phyloP scores from a whole-genome alignment of 1,140 invertebrate species.

The Maconellicoccus hirsutus region DNA sequence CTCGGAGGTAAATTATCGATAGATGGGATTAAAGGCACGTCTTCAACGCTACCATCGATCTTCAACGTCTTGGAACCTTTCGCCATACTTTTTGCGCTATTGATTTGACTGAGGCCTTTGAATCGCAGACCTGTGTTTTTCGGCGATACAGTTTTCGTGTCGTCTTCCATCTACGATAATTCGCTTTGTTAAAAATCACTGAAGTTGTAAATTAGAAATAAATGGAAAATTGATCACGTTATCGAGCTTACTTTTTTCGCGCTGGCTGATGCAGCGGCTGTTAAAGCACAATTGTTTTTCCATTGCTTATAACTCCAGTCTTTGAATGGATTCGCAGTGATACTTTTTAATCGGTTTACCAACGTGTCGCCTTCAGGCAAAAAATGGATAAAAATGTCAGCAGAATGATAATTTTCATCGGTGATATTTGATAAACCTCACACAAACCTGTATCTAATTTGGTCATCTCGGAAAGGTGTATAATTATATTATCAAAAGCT shows the following conservation, averaged over 20 bases:
- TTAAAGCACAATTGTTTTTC: not conserved
- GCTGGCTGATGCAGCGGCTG: not conserved
- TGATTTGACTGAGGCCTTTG: not conserved
- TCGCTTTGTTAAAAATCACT: not conserved
- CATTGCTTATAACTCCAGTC: conserved; percentile 45
- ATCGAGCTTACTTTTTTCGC: not conserved
- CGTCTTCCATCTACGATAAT: not conserved
- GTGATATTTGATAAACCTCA: not conserved
- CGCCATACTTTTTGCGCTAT: not conserved
- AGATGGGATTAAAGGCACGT: not conserved
- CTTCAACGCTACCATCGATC: not conserved
- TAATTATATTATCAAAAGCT: conserved; percentile 68
- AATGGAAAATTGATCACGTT: too few species aligned
- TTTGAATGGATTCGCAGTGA: conserved; percentile 64
- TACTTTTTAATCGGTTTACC: conserved; percentile 46
- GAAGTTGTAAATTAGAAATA: not conserved
- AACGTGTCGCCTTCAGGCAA: conserved; percentile 35
- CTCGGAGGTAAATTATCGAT: not conserved
- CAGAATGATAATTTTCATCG: too few species aligned
- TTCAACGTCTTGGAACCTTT: not conserved
- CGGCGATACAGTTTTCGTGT: not conserved
- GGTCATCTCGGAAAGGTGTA: conserved; percentile 66
- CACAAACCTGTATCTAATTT: conserved; percentile 40
- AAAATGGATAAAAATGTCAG: too few species aligned
- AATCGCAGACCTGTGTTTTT: not conserved